Percentiles rank a stretch among this genome's conserved stretches.
Conservation (phyloP, 2,888 invertebrate genomes). For the Eupeodes luniger region DNA sequence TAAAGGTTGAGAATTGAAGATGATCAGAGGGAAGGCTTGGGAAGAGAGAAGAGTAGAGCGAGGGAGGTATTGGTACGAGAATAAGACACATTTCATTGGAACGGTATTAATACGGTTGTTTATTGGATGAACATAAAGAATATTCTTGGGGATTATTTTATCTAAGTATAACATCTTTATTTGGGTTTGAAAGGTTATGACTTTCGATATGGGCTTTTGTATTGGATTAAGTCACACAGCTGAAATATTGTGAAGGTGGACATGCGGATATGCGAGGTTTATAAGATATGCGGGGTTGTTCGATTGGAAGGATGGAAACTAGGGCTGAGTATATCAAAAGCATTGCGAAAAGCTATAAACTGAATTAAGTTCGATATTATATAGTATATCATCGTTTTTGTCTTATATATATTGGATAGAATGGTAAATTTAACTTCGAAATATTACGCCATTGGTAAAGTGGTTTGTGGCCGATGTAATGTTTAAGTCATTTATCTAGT, state of each 20-base stretch:
- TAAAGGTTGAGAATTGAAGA: conserved; percentile 42
- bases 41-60: too few relatives aligned
- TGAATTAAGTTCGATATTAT: conserved; percentile 19
- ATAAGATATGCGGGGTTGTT: neutral
- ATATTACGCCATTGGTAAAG: conserved; percentile 35
- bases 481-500: conserved; percentile 13
- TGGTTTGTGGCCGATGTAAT: conserved; percentile 16
- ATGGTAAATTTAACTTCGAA: conserved; percentile 13
- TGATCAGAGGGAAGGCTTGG: neutral
- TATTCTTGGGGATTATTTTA: conserved; percentile 63
- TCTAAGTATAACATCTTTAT: conserved; percentile 69
- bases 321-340: neutral
- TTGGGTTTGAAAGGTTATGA: conserved; percentile 63
- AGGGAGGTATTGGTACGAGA: neutral
- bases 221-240: conserved; percentile 61
- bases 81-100: conserved; percentile 20
- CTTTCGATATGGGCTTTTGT: conserved; percentile 43
- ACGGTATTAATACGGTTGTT: conserved; percentile 61
- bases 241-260: conserved; percentile 20
- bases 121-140: conserved; percentile 65
- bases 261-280: neutral
- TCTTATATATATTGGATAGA: neutral
- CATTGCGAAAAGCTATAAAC: conserved; percentile 11
- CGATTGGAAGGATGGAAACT: neutral
- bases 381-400: conserved; percentile 34